A percentile compares a stretch with the other conserved stretches of the same genome.
Conservation (phyloP, 2,888 invertebrate species). For the Tetheella fluctuosa region DNA sequence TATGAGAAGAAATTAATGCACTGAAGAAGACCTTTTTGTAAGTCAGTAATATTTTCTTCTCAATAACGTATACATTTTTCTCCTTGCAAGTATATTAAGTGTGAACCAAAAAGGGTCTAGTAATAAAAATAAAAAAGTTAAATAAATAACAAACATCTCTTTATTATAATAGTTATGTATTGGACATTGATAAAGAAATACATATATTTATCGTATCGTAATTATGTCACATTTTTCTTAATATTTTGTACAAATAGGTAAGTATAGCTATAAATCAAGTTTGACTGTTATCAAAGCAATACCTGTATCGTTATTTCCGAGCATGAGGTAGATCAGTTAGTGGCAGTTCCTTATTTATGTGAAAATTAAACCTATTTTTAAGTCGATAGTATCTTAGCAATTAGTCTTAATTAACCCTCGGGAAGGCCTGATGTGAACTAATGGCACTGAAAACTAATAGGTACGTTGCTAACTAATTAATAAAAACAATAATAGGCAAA, state of each 20-base stretch:
- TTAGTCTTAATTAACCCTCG: slow-evolving; percentile 17
- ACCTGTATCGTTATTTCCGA: slow-evolving; percentile 59
- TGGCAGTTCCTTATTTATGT: slow-evolving; percentile 37
- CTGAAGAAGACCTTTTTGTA: too few relatives aligned
- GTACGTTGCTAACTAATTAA: slow-evolving; percentile 50
- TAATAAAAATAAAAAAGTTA: slow-evolving; percentile 30
- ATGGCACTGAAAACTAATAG: slow-evolving; percentile 50
- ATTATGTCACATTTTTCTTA: slow-evolving; percentile 70
- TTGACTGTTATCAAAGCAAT: slow-evolving; percentile 43
- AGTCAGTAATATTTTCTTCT: too few relatives aligned
- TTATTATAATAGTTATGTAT: slow-evolving; percentile 80
- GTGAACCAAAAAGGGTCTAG: not conserved
- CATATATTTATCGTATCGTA: slow-evolving; percentile 75
- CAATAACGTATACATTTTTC: too few relatives aligned
- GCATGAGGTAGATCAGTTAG: slow-evolving; percentile 70
- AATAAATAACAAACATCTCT: slow-evolving; percentile 82
- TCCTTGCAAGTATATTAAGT: too few relatives aligned
- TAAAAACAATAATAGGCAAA: slow-evolving; percentile 65
- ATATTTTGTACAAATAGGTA: slow-evolving; percentile 70
- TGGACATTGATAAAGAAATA: slow-evolving; percentile 82
- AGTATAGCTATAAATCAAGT: slow-evolving; percentile 46
- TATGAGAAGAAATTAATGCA: too few relatives aligned
- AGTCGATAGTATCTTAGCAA: slow-evolving; percentile 22
- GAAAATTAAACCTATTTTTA: slow-evolving; percentile 24
- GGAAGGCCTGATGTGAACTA: slow-evolving; percentile 24